These are phyloP conservation scores for Chaetophractus vellerosus DNA, from an alignment of 2,797 vertebrate species.

Conservation along the genomic window DNA sequence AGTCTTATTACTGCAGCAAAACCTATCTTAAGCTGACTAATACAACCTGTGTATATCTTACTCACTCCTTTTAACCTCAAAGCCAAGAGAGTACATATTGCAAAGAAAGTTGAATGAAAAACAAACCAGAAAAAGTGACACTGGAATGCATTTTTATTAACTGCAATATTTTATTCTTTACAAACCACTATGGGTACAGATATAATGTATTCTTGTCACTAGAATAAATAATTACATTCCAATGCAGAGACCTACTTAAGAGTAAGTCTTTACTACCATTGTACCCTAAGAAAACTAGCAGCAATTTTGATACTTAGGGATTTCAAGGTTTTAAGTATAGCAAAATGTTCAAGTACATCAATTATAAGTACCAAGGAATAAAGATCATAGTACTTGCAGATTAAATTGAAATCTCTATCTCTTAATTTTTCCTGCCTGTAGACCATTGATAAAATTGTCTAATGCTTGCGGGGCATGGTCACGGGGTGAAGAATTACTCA, in stretches of 20 bases:
- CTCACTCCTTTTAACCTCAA: background rate
- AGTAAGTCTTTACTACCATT: background rate
- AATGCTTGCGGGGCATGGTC: no score
- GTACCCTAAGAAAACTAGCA: conserved; percentile 49
- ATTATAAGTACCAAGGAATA: conserved; percentile 51
- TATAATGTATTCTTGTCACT: conserved; percentile 57
- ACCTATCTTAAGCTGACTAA: background rate
- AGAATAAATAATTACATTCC: conserved; percentile 52
- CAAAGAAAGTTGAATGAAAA: conserved; percentile 13
- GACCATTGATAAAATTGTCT: conserved; percentile 86
- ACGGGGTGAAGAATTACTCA: no score
- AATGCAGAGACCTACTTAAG: conserved; percentile 48
- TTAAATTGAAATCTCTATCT: conserved; percentile 75
- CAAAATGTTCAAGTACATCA: conserved; percentile 66
- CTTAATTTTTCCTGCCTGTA: conserved; percentile 72
- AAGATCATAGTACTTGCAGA: conserved; percentile 65
- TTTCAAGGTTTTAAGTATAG: conserved; percentile 66
- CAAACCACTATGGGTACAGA: background rate
- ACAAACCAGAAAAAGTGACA: background rate
- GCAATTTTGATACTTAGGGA: conserved; percentile 47
- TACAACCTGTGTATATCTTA: background rate
- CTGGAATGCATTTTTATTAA: background rate
- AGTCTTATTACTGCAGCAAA: background rate
- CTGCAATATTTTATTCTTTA: background rate
- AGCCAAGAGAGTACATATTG: background rate